These are phyloP conservation scores for Porphyrio hochstetteri DNA, from an alignment of 2,113 vertebrate genomes.

Conservation along the genomic window DNA sequence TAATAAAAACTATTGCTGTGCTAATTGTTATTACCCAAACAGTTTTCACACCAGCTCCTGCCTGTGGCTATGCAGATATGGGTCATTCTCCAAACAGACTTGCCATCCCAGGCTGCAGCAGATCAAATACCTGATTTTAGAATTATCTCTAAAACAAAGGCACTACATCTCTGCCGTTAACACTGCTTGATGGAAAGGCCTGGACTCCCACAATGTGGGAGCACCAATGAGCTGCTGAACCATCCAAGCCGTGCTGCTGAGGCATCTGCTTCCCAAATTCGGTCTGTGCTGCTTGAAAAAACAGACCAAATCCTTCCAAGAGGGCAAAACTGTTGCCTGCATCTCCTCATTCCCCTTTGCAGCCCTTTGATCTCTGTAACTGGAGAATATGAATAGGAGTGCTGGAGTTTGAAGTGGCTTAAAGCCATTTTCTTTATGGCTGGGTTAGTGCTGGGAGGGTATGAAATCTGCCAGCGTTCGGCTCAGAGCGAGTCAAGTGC, in stretches of 20 bases:
- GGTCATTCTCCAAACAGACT: rapidly evolving
- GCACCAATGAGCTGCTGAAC: background rate
- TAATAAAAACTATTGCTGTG: background rate
- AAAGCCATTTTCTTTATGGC: slow-evolving; percentile 1
- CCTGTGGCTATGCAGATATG: background rate
- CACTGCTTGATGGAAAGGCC: background rate
- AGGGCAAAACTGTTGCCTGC: background rate
- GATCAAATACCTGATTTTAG: background rate
- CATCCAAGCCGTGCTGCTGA: rapidly evolving
- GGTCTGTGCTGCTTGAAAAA: background rate
- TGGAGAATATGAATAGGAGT: background rate
- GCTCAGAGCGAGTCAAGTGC: background rate
- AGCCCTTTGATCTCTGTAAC: background rate
- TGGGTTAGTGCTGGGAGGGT: background rate
- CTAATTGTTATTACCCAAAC: background rate
- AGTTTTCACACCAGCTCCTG: background rate
- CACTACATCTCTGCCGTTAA: background rate
- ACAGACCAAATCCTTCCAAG: background rate
- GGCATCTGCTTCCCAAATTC: background rate
- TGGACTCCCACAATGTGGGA: background rate
- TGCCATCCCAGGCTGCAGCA: background rate
- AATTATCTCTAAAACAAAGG: background rate
- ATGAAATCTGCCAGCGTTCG: rapidly evolving
- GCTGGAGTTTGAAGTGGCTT: slow-evolving; percentile 7
- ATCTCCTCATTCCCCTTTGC: background rate